These are phyloP conservation scores for Oreonectes daqikongensis DNA, from an alignment of 2,797 vertebrate genomes.

Conservation along the genomic window DNA sequence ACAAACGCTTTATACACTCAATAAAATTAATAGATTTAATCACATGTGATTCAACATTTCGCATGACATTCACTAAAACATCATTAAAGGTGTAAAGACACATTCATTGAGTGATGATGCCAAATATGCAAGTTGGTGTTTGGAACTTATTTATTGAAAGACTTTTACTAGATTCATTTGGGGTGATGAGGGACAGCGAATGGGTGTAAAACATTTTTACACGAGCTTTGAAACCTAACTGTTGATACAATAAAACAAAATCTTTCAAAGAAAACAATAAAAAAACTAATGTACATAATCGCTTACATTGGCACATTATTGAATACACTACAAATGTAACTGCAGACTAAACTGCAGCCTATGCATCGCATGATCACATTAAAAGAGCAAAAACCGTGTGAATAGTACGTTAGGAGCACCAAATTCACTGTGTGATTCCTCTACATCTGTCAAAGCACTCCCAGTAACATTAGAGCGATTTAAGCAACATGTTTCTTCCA, in stretches of 20 bases:
- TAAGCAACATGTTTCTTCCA: slow-evolving; percentile 16
- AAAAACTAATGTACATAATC: no score
- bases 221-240: no score
- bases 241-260: no score
- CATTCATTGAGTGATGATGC: neutral
- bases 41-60: no score
- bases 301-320: no score
- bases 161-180: no score
- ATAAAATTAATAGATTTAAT: no score
- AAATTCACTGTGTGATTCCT: slow-evolving; percentile 13
- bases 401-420: neutral
- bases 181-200: no score
- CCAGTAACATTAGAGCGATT: slow-evolving; percentile 14
- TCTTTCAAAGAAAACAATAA: no score
- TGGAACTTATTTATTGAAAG: neutral
- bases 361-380: neutral
- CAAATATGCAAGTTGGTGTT: neutral
- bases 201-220: no score
- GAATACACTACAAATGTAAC: neutral
- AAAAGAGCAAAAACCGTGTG: neutral
- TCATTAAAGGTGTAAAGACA: neutral
- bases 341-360: neutral
- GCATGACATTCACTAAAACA: no score
- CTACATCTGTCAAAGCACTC: slow-evolving; percentile 27
- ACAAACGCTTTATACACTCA: no score